phyloP scores from a whole-genome alignment of 2,113 vertebrate genomes.

The Zosterops pallidus region DNA sequence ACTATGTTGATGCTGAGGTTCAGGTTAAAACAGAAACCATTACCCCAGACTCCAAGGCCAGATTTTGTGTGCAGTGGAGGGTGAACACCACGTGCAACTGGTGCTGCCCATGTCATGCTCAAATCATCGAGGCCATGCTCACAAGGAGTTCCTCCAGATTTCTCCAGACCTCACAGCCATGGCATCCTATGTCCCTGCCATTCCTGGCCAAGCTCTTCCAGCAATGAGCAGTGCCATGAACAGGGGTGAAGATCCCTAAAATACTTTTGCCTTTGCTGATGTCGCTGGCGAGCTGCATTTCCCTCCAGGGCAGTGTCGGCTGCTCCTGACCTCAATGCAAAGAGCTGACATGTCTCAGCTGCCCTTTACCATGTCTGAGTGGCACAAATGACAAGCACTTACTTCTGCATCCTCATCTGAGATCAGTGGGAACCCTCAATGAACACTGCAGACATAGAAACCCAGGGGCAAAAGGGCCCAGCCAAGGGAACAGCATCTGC shows the following conservation, averaged over 20 bases:
- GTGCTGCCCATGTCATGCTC: not conserved
- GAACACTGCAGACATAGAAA: not conserved
- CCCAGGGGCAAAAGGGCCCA: not conserved
- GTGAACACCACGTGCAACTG: rapidly evolving
- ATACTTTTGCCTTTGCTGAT: not conserved
- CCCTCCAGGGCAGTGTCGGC: not conserved
- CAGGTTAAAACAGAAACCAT: not conserved
- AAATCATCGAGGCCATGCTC: not conserved
- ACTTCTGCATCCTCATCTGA: not conserved
- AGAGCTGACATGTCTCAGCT: not conserved
- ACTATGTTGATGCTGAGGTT: rapidly evolving
- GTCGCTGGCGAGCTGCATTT: not conserved
- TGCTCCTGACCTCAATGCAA: not conserved
- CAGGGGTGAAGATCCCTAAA: not conserved
- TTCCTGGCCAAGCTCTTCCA: not conserved
- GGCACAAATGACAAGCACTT: not conserved
- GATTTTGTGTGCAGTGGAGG: not conserved
- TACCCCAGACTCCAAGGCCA: not conserved
- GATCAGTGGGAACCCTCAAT: not conserved
- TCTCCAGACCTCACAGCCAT: not conserved
- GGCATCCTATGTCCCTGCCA: not conserved
- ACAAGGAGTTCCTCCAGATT: not conserved
- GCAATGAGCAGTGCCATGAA: not conserved
- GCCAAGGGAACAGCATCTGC: not conserved
- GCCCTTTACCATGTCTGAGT: constrained; percentile 4